A percentile compares a stretch with the other conserved stretches of the same genome.
Evolutionary conservation across 1,140 invertebrate genomes (phyloP).

Genomic region (Drosophila tani): DNA sequence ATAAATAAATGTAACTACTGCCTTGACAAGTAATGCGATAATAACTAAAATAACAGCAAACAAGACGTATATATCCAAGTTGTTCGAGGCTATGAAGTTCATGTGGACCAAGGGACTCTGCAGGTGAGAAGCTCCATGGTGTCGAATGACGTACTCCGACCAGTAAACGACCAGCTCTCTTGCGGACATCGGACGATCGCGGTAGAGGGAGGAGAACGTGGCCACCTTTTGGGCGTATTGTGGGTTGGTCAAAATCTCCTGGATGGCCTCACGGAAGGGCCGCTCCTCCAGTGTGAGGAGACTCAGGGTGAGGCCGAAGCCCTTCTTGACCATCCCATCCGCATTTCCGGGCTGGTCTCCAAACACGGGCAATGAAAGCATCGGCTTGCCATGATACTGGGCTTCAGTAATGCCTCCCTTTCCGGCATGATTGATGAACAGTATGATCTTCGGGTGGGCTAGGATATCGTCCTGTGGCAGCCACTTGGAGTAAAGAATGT

Average conservation of each 20-base stretch:
- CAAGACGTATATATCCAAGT: conserved; percentile 62
- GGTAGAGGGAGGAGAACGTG: conserved; percentile 61
- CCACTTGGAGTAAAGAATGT: conserved; percentile 87
- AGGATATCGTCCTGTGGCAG: conserved; percentile 87
- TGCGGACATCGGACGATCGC: conserved; percentile 67
- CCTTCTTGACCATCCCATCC: conserved; percentile 36
- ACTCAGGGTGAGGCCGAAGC: conserved; percentile 68
- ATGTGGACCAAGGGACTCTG: conserved; percentile 63
- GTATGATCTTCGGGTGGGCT: conserved; percentile 87
- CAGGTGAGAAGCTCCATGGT: conserved; percentile 80
- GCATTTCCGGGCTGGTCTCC: conserved; percentile 75
- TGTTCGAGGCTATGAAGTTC: conserved; percentile 74
- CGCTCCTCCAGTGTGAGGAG: conserved; percentile 86
- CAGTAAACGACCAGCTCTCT: conserved; percentile 83
- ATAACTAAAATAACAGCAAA: background rate
- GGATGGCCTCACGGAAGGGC: conserved; percentile 48
- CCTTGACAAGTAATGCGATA: background rate
- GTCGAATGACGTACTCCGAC: conserved; percentile 85
- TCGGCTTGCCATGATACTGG: conserved; percentile 85
- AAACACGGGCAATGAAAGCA: conserved; percentile 85
- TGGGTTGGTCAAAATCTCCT: conserved; percentile 60
- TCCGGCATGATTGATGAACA: conserved; percentile 91
- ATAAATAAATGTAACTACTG: background rate
- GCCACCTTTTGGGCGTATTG: conserved; percentile 51
- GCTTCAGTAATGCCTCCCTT: conserved; percentile 86